Evolutionary conservation across 2,113 vertebrate genomes (phyloP), one percentile per base, ranked within the genome.

Genomic region (Setophaga petechia): DNA sequence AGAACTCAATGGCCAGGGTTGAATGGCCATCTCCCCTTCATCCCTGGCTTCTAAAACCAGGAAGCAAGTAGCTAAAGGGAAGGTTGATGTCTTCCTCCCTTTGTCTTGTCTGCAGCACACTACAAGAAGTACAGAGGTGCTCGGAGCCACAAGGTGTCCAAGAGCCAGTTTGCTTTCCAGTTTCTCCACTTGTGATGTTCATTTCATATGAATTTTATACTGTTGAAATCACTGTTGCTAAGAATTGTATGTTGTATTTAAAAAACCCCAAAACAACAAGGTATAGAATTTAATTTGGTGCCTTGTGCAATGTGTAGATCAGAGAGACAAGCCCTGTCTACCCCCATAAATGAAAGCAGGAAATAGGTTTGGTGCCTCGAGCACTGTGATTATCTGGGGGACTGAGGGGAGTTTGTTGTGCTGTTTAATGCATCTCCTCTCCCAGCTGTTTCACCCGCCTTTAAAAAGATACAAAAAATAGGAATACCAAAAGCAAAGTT

Each of bases 311-410:
- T 16, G 24, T 74, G 24, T 77, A 44, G 59, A 58, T 16, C 22
- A 57, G 84, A 85, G 63, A 59, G 49, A 73, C 27, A 74, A 91
- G 47, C 27, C 21, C 37, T 61, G 28, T 35, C 47, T 79, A n/a
- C 16, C 30, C 6, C 9, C 61, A 2, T 0, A 6, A 37, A 61
- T 4, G 20, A 55, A 33, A 89, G 33, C 0, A 2, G 21, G 67
- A 94, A 58, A 35, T 55, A 41, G 27, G 17, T 84, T 94, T 73
- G 59, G 55, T 57, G 10, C 73, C 19, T 61, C 3, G 1, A 55
- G 41, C 44, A 19, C 25, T 1, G 1, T 1, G 1, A 33, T 91
- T 54, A 30, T 92, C 61, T n/a, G 10, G 8, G 15, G 21, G 12
- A 30, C 17, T 30, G 0, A 0, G 10, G 19, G 15, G 28, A 54